phyloP scores from a whole-genome alignment of 2,797 vertebrate species.

The Chrosomus eos region DNA sequence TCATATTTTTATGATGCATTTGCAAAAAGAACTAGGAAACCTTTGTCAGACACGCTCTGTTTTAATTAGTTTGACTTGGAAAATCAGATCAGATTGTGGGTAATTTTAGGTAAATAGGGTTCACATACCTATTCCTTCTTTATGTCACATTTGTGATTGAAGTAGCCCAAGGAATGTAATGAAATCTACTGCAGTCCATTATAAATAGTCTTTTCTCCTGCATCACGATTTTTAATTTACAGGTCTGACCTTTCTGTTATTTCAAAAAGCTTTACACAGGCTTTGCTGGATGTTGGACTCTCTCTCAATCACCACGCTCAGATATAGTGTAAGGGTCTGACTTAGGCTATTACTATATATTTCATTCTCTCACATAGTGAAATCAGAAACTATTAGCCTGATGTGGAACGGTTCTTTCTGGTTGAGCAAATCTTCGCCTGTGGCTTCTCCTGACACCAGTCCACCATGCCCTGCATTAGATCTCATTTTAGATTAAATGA shows the following conservation, averaged over 20 bases:
- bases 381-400: conserved; percentile 32
- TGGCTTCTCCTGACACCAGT: conserved; percentile 14
- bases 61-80: neutral
- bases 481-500: conserved; percentile 61
- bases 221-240: neutral
- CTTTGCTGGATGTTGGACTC: neutral
- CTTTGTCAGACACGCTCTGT: neutral
- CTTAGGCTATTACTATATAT: neutral
- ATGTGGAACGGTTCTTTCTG: neutral
- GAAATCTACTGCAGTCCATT: neutral
- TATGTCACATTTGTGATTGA: neutral
- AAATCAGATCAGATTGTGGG: neutral
- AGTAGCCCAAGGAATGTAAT: neutral
- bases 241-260: neutral
- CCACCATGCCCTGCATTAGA: conserved; percentile 49
- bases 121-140: neutral
- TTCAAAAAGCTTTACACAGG: neutral
- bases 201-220: neutral
- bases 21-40: neutral
- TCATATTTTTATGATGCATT: neutral
- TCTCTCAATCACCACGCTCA: neutral
- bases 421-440: conserved; percentile 24
- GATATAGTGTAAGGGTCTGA: neutral
- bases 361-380: neutral
- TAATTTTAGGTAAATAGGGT: neutral